Base-by-base conservation (phyloP, 2,797 vertebrate genomes). In the Esox masquinongy region DNA sequence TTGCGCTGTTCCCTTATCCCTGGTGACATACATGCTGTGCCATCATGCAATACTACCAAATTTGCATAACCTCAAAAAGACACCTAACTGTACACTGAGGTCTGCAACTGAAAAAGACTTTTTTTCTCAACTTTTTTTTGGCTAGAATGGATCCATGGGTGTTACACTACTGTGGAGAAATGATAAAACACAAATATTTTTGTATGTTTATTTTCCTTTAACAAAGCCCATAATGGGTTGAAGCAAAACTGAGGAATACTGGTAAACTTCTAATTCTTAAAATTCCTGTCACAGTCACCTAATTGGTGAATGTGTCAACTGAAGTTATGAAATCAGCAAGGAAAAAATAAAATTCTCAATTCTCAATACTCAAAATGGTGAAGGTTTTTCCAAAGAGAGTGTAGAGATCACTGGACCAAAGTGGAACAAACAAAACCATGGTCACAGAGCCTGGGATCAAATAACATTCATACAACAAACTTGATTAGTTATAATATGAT, bases 191-290 rank as follows among this genome's bases (percentile, higher is more conserved):
- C 31, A 34, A 50, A 1, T 19, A 24, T 22, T 2, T 24, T 2
- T 67, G 43, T 74, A 92, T 95, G 77, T 92, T 97, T 97, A 97
- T 97, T 97, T 93, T 90, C 90, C 93, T 94, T 95, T 92, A 91
- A 91, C 88, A 96, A 96, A 96, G 96, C 92, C 95, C 95, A 96
- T 96, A 98, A 95, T 97, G 93, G 96, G 93, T 94, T 95, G 90
- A 96, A 97, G 95, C 94, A 94, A 95, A 95, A 95, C 88, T 93
- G 91, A 93, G 93, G 94, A 91, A 95, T 94, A 94, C 94, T 93
- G 95, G 94, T 91, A 93, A 95, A 93, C 94, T 92, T 95, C 93
- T 91, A 89, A 39, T 8, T 88, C 78, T 90, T 84, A 86, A 80
- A 77, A 81, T 86, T 85, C 88, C 81, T 72, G 79, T 85, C 88